phyloP scores from a whole-genome alignment of 2,888 invertebrate species.

The Drosophila sordidula region DNA sequence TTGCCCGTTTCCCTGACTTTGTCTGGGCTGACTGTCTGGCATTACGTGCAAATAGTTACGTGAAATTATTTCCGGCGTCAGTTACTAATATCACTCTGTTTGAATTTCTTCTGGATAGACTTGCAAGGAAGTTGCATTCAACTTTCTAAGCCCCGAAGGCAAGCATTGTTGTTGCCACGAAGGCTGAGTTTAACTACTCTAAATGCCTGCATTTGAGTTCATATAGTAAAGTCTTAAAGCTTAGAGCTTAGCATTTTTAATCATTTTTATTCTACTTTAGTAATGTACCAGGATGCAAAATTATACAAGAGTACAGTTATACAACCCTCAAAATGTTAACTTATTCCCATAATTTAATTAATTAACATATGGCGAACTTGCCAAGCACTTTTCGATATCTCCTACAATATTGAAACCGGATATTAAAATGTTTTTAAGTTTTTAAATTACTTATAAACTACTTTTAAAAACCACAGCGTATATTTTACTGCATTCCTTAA shows the following conservation, averaged over 20 bases:
- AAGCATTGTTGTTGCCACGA: conserved; percentile 11
- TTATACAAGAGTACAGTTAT: too few relatives aligned
- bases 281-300: too few relatives aligned
- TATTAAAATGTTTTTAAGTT: too few relatives aligned
- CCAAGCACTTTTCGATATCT: too few relatives aligned
- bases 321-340: too few relatives aligned
- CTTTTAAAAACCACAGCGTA: too few relatives aligned
- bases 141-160: conserved; percentile 41
- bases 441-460: too few relatives aligned
- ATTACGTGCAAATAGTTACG: conserved; percentile 76
- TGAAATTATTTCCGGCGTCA: conserved; percentile 75
- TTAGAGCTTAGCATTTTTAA: not conserved
- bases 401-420: too few relatives aligned
- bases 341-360: too few relatives aligned
- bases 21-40: conserved; percentile 27
- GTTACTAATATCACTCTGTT: conserved; percentile 67
- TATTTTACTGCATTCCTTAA: too few relatives aligned
- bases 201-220: conserved; percentile 12
- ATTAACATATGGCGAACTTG: too few relatives aligned
- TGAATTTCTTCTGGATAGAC: conserved; percentile 50
- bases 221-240: not conserved
- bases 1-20: conserved; percentile 14
- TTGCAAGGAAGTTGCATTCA: conserved; percentile 64
- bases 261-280: too few relatives aligned
- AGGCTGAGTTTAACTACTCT: conserved; percentile 2